A percentile compares a stretch with the other conserved stretches of the same genome.
These are phyloP conservation scores for Enteromius mattozi DNA, from an alignment of 2,797 vertebrate species.

Conservation along the genomic window DNA sequence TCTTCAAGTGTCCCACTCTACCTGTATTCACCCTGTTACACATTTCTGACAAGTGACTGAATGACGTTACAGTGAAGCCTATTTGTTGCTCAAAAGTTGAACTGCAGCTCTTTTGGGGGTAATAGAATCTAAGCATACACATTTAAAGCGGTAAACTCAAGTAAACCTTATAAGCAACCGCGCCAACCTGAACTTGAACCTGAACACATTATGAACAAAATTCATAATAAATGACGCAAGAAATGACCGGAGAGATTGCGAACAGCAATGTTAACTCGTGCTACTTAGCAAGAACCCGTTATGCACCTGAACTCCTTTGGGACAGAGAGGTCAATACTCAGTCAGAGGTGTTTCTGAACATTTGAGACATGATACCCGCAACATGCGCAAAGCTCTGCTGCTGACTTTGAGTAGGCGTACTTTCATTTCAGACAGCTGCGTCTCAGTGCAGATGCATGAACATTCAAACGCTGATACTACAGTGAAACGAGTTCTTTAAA, in stretches of 20 bases:
- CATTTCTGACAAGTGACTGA: background rate
- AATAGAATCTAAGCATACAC: background rate
- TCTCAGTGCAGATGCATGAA: constrained; percentile 57
- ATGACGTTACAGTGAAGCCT: background rate
- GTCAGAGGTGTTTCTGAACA: background rate
- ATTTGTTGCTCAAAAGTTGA: background rate
- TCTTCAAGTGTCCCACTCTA: background rate
- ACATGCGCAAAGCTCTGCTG: constrained; percentile 55
- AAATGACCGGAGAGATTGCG: background rate
- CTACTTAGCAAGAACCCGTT: background rate
- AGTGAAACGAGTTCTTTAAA: constrained; percentile 20
- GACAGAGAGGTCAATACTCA: background rate
- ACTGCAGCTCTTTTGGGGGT: background rate
- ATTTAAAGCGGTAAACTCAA: background rate
- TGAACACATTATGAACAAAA: background rate
- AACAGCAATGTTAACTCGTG: background rate
- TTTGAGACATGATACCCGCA: constrained; percentile 48
- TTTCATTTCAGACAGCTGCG: constrained; percentile 45
- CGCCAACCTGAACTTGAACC: constrained; percentile 14
- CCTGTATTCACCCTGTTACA: background rate
- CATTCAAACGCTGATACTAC: constrained; percentile 32
- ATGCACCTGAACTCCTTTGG: background rate
- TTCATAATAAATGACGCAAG: background rate
- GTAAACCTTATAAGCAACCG: background rate
- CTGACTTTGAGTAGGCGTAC: constrained; percentile 58